Base-by-base conservation (phyloP, 2,888 invertebrate genomes). In the Leucoma salicis region DNA sequence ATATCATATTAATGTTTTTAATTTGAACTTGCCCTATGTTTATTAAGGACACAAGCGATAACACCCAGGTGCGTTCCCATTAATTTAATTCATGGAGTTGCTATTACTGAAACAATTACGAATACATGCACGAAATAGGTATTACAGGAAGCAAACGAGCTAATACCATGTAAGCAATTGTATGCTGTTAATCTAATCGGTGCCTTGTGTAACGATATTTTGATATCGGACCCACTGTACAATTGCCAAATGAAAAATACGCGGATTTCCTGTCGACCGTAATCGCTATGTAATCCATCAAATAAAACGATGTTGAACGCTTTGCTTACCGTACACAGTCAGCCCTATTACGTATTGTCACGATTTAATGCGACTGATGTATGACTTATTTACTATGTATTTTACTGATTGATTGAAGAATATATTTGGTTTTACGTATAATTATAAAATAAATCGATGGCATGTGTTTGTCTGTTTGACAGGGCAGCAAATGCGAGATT, bases 181-280 rank as follows among this genome's bases (percentile, higher is more conserved):
- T 83, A 70, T 76, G 73, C 69, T 65, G 74, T 72, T 85, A 86
- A 86, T 87, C 87, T 87, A 82, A 88, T 87, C 87, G 82, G 71
- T 72, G 74, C 70, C 75, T 74, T 86, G 85, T 87, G 78, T 70
- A 74, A 74, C 80, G 75, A 77, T 82, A 78, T 82, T 84, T 79
- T 80, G 77, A 83, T 82, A 82, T 73, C 74, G 73, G 29, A 39
- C 37, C 39, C 34, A 45, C 39, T 65, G 74, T 74, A 80, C 85
- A 79, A 84, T 85, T 85, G 86, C 80, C 83, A 78, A 85, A 87
- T 85, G 82, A 86, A 87, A 87, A 85, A 87, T 81, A 81, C 79
- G 83, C 76, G 78, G 82, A 82, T 84, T 85, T 86, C 82, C 86
- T 81, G 86, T 78, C 74, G 71, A 42, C 69, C 59, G 73, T 86